Percentiles rank a stretch among this genome's conserved stretches.
Conservation (phyloP, 53 echinoderm and acorn worm genomes). For the Astropecten irregularis region DNA sequence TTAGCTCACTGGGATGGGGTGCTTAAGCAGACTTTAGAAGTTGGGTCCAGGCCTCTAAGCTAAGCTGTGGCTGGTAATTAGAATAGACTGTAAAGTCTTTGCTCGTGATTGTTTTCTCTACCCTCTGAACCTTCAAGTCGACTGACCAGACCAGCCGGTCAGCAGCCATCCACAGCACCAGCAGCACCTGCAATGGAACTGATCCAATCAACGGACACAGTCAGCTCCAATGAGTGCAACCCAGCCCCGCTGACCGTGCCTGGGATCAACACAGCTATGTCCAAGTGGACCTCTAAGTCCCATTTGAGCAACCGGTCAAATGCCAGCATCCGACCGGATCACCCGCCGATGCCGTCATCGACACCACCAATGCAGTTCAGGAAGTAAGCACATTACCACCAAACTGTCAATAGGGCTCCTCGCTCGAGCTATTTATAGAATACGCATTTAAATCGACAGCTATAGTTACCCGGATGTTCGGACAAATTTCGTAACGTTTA, state of each 20-base stretch:
- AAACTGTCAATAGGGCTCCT: not conserved
- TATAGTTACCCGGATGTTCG: too few relatives aligned
- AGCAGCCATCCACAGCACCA: not conserved
- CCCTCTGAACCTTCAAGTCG: too few relatives aligned
- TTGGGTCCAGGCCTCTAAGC: too few relatives aligned
- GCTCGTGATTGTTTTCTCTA: too few relatives aligned
- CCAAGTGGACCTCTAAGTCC: conserved; percentile 42
- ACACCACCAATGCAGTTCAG: conserved; percentile 74
- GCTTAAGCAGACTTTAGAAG: too few relatives aligned
- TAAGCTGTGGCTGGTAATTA: too few relatives aligned
- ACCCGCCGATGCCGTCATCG: conserved; percentile 1
- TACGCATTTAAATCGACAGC: too few relatives aligned
- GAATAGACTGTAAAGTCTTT: too few relatives aligned
- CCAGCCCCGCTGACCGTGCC: not conserved
- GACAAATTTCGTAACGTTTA: too few relatives aligned
- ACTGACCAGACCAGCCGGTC: conserved; percentile 18
- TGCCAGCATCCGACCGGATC: conserved; percentile 39
- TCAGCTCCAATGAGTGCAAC: conserved; percentile 65
- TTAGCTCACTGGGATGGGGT: too few relatives aligned
- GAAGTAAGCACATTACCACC: conserved; percentile 62
- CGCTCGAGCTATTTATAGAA: too few relatives aligned
- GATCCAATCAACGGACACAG: conserved; percentile 70
- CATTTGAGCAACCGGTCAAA: conserved; percentile 50
- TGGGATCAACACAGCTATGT: not conserved
- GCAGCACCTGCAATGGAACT: conserved; percentile 37